Percentiles rank a stretch among this genome's conserved stretches.
Evolutionary conservation across 2,797 vertebrate species (phyloP).

Genomic region (Mallotus villosus): DNA sequence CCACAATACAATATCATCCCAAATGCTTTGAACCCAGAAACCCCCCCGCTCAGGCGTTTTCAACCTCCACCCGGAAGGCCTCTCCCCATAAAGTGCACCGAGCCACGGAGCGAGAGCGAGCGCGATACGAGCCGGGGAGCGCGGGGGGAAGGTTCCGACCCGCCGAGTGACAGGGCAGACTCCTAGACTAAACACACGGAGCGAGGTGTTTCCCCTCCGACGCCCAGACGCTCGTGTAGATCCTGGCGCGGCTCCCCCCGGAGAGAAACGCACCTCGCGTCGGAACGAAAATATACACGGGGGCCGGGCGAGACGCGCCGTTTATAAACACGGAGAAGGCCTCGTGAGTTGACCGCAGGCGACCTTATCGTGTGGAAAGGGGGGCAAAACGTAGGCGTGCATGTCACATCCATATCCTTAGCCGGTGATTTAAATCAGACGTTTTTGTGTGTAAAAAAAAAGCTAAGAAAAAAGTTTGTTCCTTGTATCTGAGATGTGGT

Average conservation of each 20-base stretch:
- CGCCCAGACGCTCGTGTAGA: conserved; percentile 38
- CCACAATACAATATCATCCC: no score
- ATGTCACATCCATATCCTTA: no score
- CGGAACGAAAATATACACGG: conserved; percentile 44
- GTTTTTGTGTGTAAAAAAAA: no score
- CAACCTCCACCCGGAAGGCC: no score
- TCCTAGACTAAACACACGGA: conserved; percentile 67
- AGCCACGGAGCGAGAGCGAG: no score
- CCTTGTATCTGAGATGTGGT: no score
- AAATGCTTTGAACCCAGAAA: no score
- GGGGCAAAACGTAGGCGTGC: conserved; percentile 16
- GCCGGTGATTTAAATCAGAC: no score
- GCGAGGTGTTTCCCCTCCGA: conserved; percentile 45
- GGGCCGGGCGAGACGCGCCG: conserved; percentile 17
- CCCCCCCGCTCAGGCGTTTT: no score
- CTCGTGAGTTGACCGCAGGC: conserved; percentile 41
- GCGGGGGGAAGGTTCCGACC: conserved; percentile 36
- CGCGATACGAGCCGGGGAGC: conserved; percentile 10
- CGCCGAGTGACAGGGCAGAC: conserved; percentile 48
- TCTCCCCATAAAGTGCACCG: no score
- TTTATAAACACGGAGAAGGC: conserved; percentile 41
- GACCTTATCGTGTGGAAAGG: conserved; percentile 36
- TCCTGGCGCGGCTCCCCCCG: conserved; percentile 45
- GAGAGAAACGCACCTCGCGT: conserved; percentile 61
- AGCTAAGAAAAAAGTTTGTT: no score